phyloP scores from a whole-genome alignment of 2,888 invertebrate genomes.

The Cylindroiulus punctatus region DNA sequence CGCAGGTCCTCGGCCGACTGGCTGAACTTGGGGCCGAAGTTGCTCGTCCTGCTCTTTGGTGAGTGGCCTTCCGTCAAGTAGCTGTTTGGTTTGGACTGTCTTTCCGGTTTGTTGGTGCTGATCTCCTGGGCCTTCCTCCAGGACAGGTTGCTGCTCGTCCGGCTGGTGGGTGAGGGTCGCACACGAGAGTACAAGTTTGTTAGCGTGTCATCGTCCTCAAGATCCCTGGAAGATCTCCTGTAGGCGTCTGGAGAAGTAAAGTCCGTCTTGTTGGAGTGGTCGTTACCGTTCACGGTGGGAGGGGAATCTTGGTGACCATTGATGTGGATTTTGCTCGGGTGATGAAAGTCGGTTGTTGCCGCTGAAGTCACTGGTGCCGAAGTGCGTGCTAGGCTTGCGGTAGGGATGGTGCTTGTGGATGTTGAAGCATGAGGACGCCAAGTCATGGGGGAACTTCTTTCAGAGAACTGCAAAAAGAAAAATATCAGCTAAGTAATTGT shows the following conservation, averaged over 20 bases:
- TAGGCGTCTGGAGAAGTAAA: not conserved
- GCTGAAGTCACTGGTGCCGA: not conserved
- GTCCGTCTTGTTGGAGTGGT: not conserved
- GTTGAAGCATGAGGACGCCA: not conserved
- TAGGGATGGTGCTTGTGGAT: not conserved
- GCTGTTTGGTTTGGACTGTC: not conserved
- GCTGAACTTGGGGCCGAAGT: constrained; percentile 36
- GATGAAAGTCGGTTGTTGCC: not conserved
- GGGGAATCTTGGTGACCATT: not conserved
- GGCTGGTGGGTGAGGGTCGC: not conserved
- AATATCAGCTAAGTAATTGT: not conserved
- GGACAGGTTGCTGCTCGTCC: not conserved
- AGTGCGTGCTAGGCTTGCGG: not conserved
- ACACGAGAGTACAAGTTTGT: not conserved
- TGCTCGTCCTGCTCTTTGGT: constrained; percentile 26
- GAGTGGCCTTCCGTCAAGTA: constrained; percentile 1
- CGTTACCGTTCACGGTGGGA: not conserved
- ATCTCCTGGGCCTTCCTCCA: not conserved
- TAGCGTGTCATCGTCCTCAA: not conserved
- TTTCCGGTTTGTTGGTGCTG: not conserved
- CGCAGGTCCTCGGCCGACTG: constrained; percentile 49
- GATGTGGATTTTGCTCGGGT: not conserved
- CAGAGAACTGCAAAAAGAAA: not conserved
- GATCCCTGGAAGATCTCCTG: not conserved
- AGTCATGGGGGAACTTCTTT: not conserved